phyloP scores from a whole-genome alignment of 1,140 invertebrate species.

The Lethocerus indicus region DNA sequence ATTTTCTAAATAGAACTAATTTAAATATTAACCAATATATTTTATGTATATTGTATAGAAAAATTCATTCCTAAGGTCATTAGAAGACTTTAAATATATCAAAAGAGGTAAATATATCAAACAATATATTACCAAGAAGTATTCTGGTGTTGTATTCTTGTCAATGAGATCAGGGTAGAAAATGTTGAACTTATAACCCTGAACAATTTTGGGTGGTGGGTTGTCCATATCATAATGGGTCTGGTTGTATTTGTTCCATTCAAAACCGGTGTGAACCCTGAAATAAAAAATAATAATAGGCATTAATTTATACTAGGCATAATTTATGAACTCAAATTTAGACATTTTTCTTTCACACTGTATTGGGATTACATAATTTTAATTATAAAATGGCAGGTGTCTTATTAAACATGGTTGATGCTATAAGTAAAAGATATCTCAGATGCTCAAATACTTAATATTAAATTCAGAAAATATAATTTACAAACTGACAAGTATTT shows the following conservation, averaged over 20 bases:
- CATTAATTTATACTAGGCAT: not conserved
- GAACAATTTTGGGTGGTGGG: constrained; percentile 98
- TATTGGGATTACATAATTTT: not conserved
- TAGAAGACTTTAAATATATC: too few species aligned
- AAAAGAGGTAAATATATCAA: not conserved
- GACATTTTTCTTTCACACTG: not conserved
- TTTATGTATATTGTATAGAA: too few species aligned
- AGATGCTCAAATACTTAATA: too few species aligned
- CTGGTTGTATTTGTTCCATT: constrained; percentile 99
- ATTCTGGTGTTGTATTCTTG: constrained; percentile 84
- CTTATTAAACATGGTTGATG: too few species aligned
- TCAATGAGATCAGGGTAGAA: constrained; percentile 99
- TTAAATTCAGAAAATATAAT: too few species aligned
- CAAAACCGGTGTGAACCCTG: constrained; percentile 82
- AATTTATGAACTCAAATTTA: constrained; percentile 23
- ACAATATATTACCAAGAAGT: constrained; percentile 52
- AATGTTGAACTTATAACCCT: constrained; percentile 99
- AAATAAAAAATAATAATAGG: constrained; percentile 15
- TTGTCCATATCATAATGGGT: constrained; percentile 99
- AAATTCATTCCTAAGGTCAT: too few species aligned
- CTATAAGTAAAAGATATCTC: too few species aligned
- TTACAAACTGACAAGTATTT: too few species aligned
- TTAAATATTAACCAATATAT: too few species aligned
- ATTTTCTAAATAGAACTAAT: too few species aligned
- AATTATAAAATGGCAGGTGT: not conserved